Evolutionary conservation across 2,113 vertebrate species (phyloP).

Genomic region (Chamaea fasciata): DNA sequence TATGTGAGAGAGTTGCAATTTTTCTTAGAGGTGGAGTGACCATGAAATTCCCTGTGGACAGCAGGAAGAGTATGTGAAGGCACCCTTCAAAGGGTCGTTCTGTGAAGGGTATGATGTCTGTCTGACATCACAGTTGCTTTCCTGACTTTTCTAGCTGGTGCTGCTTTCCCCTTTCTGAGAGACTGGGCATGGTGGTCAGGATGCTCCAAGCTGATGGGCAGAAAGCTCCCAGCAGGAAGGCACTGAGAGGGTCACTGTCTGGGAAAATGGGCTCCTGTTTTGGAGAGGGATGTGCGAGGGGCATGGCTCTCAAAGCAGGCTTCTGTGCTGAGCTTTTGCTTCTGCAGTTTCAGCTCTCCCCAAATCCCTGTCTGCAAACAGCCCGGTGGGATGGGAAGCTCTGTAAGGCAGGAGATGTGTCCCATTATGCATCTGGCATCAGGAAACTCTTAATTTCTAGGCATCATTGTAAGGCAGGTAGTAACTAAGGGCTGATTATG

Average conservation of each 20-base stretch:
- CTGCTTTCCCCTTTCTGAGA: background rate
- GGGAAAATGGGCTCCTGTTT: background rate
- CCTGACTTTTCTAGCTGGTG: background rate
- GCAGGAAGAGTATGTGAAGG: background rate
- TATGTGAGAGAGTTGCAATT: background rate
- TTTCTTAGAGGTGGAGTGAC: background rate
- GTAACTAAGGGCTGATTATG: background rate
- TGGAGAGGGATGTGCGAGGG: accelerated
- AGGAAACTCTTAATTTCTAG: background rate
- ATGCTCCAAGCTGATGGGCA: background rate
- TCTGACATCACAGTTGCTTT: background rate
- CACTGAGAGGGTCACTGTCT: background rate
- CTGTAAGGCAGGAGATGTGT: background rate
- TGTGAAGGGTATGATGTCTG: background rate
- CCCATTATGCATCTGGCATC: background rate
- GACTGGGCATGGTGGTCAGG: accelerated
- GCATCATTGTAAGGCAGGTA: background rate
- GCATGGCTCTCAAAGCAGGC: background rate
- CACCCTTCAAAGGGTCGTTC: background rate
- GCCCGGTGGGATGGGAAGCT: background rate
- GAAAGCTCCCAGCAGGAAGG: background rate
- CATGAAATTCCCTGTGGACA: background rate
- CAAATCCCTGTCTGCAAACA: background rate
- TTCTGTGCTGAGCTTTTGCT: background rate
- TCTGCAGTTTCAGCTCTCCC: background rate